A percentile compares a stretch with the other conserved stretches of the same genome.
phyloP scores from a whole-genome alignment of 2,888 invertebrate species.

The Cerastis rubricosa region DNA sequence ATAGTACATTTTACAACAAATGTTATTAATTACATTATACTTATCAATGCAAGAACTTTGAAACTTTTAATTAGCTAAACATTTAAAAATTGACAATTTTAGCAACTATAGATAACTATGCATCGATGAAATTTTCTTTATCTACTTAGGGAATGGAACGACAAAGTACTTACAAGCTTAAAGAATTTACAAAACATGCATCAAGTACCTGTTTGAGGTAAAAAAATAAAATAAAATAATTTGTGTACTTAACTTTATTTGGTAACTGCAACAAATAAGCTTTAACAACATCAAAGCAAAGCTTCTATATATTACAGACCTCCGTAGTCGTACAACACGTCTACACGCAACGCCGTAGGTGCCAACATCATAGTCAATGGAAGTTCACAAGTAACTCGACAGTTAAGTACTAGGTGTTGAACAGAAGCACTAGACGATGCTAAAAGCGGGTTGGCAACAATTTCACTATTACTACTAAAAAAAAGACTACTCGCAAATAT shows the following conservation, averaged over 20 bases:
- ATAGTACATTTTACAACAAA: slow-evolving; percentile 89
- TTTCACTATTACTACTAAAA: slow-evolving; percentile 76
- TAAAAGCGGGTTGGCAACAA: slow-evolving; percentile 83
- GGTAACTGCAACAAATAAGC: slow-evolving; percentile 87
- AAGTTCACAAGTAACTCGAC: slow-evolving; percentile 52
- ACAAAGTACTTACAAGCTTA: slow-evolving; percentile 36
- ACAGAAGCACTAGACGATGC: slow-evolving; percentile 84
- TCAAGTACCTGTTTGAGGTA: slow-evolving; percentile 45
- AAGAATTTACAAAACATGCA: slow-evolving; percentile 56
- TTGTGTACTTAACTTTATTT: slow-evolving; percentile 87
- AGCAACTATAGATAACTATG: slow-evolving; percentile 71
- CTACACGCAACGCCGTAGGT: slow-evolving; percentile 29
- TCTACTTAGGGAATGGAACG: slow-evolving; percentile 46
- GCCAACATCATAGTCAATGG: slow-evolving; percentile 38
- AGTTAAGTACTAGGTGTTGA: slow-evolving; percentile 62
- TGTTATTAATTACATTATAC: slow-evolving; percentile 83
- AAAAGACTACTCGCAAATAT: slow-evolving; percentile 80
- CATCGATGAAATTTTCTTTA: slow-evolving; percentile 46
- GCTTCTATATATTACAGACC: slow-evolving; percentile 73
- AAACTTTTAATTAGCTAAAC: slow-evolving; percentile 84
- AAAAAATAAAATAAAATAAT: slow-evolving; percentile 76
- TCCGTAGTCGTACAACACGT: slow-evolving; percentile 11
- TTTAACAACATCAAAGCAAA: slow-evolving; percentile 80
- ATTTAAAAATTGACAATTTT: slow-evolving; percentile 89
- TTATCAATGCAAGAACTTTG: slow-evolving; percentile 85